Conservation (phyloP, 2,113 vertebrate genomes). For the Sporophila hypoxantha region DNA sequence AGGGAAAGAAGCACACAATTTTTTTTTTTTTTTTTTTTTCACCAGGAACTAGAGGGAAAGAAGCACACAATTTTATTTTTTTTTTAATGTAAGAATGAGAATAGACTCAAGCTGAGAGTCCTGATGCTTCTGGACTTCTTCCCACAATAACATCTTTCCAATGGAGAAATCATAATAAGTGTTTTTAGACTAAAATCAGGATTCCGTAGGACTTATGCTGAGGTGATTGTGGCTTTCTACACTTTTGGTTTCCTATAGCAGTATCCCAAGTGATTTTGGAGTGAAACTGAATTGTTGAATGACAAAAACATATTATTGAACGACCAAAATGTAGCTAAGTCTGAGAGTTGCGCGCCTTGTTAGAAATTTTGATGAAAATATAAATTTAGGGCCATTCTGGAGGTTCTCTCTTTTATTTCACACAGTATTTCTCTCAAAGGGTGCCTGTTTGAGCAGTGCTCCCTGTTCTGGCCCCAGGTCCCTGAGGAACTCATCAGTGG, state of each 20-base stretch:
- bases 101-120: neutral
- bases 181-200: neutral
- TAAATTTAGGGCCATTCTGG: neutral
- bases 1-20: neutral
- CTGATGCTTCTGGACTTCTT: neutral
- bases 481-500: constrained; percentile 25
- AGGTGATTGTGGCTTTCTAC: neutral
- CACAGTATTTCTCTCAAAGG: neutral
- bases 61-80: neutral
- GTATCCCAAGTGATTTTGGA: neutral
- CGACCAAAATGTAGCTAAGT: neutral
- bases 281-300: neutral
- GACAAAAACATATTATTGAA: neutral
- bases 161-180: neutral
- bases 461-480: neutral
- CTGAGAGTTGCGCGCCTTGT: neutral
- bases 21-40: neutral
- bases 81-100: neutral
- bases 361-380: neutral
- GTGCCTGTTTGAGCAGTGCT: neutral
- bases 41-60: neutral
- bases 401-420: neutral
- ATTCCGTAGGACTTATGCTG: neutral
- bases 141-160: neutral
- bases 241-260: neutral